Conservation (phyloP, 2,888 invertebrate genomes). For the Encarsia formosa region DNA sequence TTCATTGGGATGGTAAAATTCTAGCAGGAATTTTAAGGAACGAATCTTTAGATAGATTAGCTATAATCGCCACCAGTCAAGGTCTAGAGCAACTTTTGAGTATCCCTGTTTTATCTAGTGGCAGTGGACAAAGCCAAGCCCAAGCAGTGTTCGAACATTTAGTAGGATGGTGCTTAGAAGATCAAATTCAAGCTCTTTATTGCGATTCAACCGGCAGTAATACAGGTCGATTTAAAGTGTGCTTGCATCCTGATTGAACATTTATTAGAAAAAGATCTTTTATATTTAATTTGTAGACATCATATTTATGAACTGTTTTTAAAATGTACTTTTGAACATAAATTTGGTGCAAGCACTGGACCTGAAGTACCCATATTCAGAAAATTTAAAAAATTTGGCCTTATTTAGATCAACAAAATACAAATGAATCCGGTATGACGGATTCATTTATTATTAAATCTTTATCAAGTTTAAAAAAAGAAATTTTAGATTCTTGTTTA, state of each 20-base stretch:
- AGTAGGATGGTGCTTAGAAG: not conserved
- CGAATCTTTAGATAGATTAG: not conserved
- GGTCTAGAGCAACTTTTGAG: not conserved
- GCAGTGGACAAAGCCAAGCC: not conserved
- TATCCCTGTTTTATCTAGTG: not conserved
- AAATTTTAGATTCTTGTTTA: constrained; percentile 2
- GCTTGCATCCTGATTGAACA: not conserved
- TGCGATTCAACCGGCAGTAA: not conserved
- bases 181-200: not conserved
- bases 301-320: not conserved
- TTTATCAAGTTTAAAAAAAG: not conserved
- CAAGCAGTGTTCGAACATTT: not conserved
- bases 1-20: not conserved
- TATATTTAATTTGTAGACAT: not conserved
- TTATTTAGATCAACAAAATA: not conserved
- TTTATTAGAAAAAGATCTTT: not conserved
- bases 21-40: not conserved
- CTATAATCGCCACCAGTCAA: not conserved
- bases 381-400: not conserved
- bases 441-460: not conserved
- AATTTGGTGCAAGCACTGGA: not conserved
- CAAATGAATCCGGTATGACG: not conserved
- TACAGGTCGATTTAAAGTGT: constrained; percentile 11
- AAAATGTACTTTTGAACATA: no score
- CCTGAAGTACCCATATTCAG: not conserved